A percentile compares a stretch with the other conserved stretches of the same genome.
phyloP scores from a whole-genome alignment of 2,113 vertebrate species.

The Mus pahari region DNA sequence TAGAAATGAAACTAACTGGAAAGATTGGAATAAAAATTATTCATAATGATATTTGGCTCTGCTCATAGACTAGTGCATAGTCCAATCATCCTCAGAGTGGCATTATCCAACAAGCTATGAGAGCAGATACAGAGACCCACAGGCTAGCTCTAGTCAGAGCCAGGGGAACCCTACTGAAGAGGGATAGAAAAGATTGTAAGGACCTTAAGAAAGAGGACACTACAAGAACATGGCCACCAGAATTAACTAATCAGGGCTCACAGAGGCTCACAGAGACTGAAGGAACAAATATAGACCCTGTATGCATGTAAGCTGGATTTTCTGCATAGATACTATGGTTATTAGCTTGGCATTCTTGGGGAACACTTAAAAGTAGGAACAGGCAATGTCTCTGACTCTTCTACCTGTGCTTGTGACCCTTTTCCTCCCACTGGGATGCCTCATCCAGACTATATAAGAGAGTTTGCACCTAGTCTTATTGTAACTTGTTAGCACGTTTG shows the following conservation, averaged over 20 bases:
- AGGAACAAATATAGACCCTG: not conserved
- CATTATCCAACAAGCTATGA: not conserved
- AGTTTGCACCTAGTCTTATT: not conserved
- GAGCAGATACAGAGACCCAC: not conserved
- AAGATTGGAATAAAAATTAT: not conserved
- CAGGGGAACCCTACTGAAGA: not conserved
- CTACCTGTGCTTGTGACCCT: not conserved
- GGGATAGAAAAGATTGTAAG: not conserved
- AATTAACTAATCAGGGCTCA: not conserved
- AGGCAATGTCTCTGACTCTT: not conserved
- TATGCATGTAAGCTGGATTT: not conserved
- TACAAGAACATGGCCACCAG: not conserved
- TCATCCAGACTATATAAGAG: not conserved
- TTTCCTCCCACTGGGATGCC: not conserved
- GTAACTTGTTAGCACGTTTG: not conserved
- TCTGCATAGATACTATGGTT: not conserved
- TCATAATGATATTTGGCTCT: not conserved
- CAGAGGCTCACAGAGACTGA: not conserved
- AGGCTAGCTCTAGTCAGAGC: not conserved
- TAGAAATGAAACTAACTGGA: not conserved
- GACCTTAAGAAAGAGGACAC: not conserved
- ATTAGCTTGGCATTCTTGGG: not conserved
- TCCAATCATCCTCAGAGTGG: not conserved
- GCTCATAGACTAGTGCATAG: not conserved
- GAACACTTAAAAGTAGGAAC: not conserved